Conservation (phyloP, 2,113 vertebrate genomes). For the Hipposideros armiger region DNA sequence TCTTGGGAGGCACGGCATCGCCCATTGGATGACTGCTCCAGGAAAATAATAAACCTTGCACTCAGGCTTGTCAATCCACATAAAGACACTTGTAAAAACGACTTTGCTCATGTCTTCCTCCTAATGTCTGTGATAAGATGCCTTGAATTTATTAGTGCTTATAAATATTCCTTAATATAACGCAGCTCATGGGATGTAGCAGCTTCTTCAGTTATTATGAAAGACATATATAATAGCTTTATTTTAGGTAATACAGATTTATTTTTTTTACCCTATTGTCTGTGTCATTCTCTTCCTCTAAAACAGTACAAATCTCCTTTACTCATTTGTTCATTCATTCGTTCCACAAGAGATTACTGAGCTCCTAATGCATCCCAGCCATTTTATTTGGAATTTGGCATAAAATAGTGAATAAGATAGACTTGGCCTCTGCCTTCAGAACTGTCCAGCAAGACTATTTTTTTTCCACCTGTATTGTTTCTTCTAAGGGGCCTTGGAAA, state of each 20-base stretch:
- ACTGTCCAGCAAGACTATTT: background rate
- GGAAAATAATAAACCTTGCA: constrained; percentile 44
- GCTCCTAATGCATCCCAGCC: background rate
- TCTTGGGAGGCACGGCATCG: background rate
- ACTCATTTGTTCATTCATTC: background rate
- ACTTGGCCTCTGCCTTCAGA: background rate
- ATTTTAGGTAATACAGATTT: constrained; percentile 36
- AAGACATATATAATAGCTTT: constrained; percentile 43
- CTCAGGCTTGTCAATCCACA: constrained; percentile 48
- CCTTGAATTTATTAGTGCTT: constrained; percentile 67
- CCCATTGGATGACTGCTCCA: background rate
- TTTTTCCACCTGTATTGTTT: background rate
- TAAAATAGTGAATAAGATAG: background rate
- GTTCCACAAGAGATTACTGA: constrained; percentile 3
- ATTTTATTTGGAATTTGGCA: background rate
- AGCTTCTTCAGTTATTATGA: background rate
- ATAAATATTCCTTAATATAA: constrained; percentile 65
- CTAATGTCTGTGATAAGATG: constrained; percentile 36
- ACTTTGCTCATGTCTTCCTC: background rate
- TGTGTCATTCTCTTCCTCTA: background rate
- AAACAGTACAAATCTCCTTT: background rate
- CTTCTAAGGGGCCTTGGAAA: background rate
- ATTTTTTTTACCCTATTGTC: background rate
- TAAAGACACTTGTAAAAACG: constrained; percentile 30
- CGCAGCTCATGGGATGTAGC: constrained; percentile 43